These are phyloP conservation scores for Pachycephus smyrnensis DNA, from an alignment of 2,888 invertebrate genomes.

Conservation along the genomic window DNA sequence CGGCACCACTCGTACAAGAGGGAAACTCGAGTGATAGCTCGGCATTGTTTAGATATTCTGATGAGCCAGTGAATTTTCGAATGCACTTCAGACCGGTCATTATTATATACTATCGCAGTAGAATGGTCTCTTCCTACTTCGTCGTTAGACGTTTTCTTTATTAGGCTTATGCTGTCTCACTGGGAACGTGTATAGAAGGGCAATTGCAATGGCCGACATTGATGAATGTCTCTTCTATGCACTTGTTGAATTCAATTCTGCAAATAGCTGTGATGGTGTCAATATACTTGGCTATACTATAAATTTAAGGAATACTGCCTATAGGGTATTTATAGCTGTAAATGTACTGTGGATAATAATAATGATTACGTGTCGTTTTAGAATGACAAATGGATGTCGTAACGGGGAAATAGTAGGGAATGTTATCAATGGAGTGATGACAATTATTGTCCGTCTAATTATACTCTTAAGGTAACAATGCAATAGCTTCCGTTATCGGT, in stretches of 20 bases:
- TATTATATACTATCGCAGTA: conserved; percentile 13
- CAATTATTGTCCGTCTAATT: neutral
- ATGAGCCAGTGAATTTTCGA: conserved; percentile 59
- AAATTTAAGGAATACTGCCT: neutral
- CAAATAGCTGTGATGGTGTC: neutral
- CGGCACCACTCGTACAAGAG: conserved; percentile 9
- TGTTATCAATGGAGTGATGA: neutral
- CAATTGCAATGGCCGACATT: neutral
- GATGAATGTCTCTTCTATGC: neutral
- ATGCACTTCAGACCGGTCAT: conserved; percentile 51
- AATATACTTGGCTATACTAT: neutral
- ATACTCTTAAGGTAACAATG: neutral
- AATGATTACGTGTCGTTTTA: neutral
- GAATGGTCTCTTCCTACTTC: neutral
- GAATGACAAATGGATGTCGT: neutral
- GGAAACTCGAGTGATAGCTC: conserved; percentile 22
- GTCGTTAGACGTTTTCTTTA: neutral
- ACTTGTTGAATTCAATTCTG: neutral
- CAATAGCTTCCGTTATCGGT: neutral
- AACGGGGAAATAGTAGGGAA: neutral
- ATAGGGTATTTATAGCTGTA: neutral
- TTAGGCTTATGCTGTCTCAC: neutral
- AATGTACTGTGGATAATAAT: neutral
- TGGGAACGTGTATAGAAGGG: neutral
- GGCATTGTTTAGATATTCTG: conserved; percentile 52